Conservation (phyloP, 1,140 invertebrate species). For the Leucophenga varia region DNA sequence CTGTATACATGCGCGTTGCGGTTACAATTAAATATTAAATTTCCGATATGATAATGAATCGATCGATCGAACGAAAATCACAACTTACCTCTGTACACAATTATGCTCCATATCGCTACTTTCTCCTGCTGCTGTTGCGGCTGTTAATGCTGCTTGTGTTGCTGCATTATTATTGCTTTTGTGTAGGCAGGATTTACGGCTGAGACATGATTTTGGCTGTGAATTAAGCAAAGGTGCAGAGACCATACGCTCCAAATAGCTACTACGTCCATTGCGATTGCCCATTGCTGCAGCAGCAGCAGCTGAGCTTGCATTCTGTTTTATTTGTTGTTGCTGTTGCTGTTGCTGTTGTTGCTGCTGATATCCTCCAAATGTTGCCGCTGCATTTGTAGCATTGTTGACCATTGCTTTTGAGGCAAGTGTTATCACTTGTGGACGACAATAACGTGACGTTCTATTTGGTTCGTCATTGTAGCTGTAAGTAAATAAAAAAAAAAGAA, state of each 20-base stretch:
- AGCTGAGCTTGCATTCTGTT: conserved; percentile 21
- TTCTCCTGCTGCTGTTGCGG: conserved; percentile 16
- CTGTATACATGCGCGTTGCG: neutral
- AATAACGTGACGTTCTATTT: conserved; percentile 47
- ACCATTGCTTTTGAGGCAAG: conserved; percentile 53
- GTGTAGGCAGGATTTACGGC: conserved; percentile 49
- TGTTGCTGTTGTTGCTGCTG: conserved; percentile 23
- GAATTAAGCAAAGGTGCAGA: conserved; percentile 35
- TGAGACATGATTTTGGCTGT: conserved; percentile 49
- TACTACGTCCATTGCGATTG: conserved; percentile 39
- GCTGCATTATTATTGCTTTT: conserved; percentile 18
- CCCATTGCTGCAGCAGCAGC: conserved; percentile 34
- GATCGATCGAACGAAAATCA: too few species aligned
- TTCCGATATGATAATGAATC: neutral
- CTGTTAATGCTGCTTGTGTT: conserved; percentile 19
- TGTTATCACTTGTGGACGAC: conserved; percentile 49
- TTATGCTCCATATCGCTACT: conserved; percentile 11
- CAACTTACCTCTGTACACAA: conserved; percentile 40
- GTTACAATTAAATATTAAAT: conserved; percentile 1
- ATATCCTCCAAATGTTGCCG: conserved; percentile 21
- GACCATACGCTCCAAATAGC: conserved; percentile 46
- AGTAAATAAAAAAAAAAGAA: conserved; percentile 10
- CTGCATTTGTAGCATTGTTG: conserved; percentile 42
- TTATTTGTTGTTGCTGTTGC: neutral
- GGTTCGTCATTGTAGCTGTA: conserved; percentile 51